phyloP scores from a whole-genome alignment of 2,797 vertebrate genomes.

The Tapera naevia region DNA sequence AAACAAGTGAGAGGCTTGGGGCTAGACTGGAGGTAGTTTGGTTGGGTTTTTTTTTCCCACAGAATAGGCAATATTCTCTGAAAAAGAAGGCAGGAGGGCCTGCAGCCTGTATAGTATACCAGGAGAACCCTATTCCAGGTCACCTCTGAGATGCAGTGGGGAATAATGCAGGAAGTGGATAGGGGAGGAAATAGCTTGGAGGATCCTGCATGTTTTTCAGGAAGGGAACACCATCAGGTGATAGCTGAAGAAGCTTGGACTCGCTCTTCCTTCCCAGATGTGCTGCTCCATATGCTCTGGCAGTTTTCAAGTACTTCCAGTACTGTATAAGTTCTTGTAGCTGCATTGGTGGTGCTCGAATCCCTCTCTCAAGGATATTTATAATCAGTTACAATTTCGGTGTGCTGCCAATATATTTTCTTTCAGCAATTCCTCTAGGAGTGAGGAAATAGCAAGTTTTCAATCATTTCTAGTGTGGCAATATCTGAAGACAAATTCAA shows the following conservation, averaged over 20 bases:
- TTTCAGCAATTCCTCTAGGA: background rate
- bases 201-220: background rate
- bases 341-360: background rate
- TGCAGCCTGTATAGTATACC: background rate
- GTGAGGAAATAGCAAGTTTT: background rate
- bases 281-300: background rate
- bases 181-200: background rate
- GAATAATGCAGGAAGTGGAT: background rate
- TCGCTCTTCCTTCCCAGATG: background rate
- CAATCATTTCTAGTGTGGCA: background rate
- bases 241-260: background rate
- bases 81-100: background rate
- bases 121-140: background rate
- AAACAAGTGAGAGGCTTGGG: background rate
- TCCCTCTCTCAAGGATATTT: background rate
- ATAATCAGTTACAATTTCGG: background rate
- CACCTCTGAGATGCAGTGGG: accelerated
- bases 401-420: background rate
- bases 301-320: background rate
- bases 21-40: background rate
- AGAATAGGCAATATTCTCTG: background rate
- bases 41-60: no score
- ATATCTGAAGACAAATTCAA: background rate
- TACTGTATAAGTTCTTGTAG: background rate
- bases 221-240: background rate